Evolutionary conservation across 1,140 invertebrate species (phyloP).

Genomic region (Myzus persicae): DNA sequence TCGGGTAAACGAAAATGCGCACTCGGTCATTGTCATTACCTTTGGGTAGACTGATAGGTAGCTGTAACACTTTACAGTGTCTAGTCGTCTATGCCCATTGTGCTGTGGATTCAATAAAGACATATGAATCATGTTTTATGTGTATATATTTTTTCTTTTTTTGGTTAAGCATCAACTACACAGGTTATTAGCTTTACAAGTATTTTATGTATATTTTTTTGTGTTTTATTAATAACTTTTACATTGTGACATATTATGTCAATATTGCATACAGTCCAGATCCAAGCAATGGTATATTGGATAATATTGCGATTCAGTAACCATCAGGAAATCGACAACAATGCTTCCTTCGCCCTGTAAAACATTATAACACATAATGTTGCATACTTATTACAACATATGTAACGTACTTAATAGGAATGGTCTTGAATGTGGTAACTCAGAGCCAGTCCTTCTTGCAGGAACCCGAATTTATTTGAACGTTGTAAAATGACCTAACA

Average conservation of each 20-base stretch:
- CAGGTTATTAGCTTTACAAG: too few relatives aligned
- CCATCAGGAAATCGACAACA: background rate
- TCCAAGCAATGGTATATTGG: background rate
- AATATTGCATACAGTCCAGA: background rate
- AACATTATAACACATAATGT: background rate
- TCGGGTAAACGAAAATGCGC: too few relatives aligned
- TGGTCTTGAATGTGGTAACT: too few relatives aligned
- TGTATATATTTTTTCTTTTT: too few relatives aligned
- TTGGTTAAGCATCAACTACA: too few relatives aligned
- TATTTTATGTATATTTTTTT: too few relatives aligned
- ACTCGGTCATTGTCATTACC: too few relatives aligned
- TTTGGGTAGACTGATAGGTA: background rate
- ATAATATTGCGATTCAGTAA: background rate
- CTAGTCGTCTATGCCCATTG: background rate
- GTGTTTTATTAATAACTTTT: too few relatives aligned
- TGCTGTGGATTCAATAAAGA: background rate
- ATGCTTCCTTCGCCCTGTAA: background rate
- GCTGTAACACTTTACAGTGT: background rate
- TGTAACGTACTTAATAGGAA: background rate
- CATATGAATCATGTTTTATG: too few relatives aligned
- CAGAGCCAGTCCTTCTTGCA: background rate
- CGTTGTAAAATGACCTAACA: background rate
- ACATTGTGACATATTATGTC: too few relatives aligned
- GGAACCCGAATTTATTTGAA: background rate
- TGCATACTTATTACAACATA: background rate